Evolutionary conservation across 2,797 vertebrate species (phyloP).

Genomic region (Coendou prehensilis): DNA sequence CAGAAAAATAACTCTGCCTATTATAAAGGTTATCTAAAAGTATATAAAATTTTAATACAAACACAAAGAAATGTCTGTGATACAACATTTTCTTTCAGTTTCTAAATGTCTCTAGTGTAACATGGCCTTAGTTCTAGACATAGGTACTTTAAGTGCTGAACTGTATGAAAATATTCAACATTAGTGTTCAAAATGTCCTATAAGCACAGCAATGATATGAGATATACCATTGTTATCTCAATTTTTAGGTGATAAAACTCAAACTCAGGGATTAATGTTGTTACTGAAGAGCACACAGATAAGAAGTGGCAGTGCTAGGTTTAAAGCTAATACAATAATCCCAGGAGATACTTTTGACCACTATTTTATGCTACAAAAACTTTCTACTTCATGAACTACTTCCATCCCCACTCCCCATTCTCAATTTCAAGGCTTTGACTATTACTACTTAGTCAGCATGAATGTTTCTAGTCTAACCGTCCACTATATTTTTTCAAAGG

Average conservation of each 20-base stretch:
- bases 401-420: neutral
- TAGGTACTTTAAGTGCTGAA: neutral
- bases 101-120: neutral
- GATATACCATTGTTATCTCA: neutral
- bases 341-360: neutral
- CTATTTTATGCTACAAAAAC: too few species aligned
- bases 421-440: neutral
- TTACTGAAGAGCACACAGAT: neutral
- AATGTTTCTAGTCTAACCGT: neutral
- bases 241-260: neutral
- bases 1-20: constrained; percentile 13
- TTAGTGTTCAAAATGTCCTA: neutral
- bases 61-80: neutral
- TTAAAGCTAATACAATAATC: neutral
- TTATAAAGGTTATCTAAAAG: neutral
- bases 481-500: neutral
- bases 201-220: neutral
- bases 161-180: neutral
- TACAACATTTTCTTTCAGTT: neutral
- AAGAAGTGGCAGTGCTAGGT: too few species aligned
- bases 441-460: neutral
- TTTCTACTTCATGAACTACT: neutral
- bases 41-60: neutral
- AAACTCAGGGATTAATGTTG: neutral
- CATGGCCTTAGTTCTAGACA: neutral